A percentile compares a stretch with the other conserved stretches of the same genome.
These are phyloP conservation scores for Diprion similis DNA, from an alignment of 1,140 invertebrate genomes.

Conservation along the genomic window DNA sequence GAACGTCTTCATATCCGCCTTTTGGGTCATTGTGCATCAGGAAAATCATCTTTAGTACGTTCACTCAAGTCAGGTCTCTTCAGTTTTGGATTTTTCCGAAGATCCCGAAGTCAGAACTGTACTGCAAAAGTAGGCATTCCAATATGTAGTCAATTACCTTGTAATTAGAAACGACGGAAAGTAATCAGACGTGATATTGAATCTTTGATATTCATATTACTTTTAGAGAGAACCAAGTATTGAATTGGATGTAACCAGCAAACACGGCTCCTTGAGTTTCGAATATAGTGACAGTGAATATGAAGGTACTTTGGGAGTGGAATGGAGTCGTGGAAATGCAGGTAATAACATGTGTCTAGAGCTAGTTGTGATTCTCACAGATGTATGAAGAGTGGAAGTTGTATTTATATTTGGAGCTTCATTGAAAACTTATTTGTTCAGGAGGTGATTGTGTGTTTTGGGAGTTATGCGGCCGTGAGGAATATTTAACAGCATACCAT, in stretches of 20 bases:
- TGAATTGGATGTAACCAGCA: conserved; percentile 69
- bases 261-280: conserved; percentile 69
- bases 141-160: not conserved
- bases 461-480: conserved; percentile 85
- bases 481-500: conserved; percentile 81
- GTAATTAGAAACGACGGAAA: not conserved
- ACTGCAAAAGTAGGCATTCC: conserved; percentile 45
- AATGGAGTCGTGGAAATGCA: conserved; percentile 55
- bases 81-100: conserved; percentile 68
- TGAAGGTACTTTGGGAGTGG: conserved; percentile 57
- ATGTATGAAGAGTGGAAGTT: not conserved
- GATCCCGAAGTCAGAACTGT: conserved; percentile 61
- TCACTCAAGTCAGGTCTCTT: conserved; percentile 75
- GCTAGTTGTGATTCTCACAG: conserved; percentile 5
- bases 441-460: conserved; percentile 67
- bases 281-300: conserved; percentile 64
- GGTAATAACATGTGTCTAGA: conserved; percentile 38
- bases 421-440: conserved; percentile 19
- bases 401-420: not conserved
- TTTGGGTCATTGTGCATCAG: conserved; percentile 79
- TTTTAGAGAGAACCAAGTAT: conserved; percentile 60
- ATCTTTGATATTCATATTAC: conserved; percentile 13
- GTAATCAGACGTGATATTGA: not conserved
- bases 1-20: conserved; percentile 77
- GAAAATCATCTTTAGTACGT: conserved; percentile 79